These are phyloP conservation scores for Eupsilia transversa DNA, from an alignment of 2,888 invertebrate species.

Conservation along the genomic window DNA sequence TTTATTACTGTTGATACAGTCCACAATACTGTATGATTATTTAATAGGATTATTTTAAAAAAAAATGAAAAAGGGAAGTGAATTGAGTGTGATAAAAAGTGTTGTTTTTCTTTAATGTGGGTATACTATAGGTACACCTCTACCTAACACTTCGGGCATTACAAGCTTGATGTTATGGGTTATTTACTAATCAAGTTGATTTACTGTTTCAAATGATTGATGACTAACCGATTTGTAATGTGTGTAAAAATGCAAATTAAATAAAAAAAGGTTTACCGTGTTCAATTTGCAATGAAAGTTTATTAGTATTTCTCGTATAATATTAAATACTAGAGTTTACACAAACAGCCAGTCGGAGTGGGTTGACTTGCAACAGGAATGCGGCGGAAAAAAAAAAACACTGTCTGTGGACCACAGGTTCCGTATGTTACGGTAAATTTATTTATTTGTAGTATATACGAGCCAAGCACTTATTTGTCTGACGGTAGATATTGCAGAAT, in stretches of 20 bases:
- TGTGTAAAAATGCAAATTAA: not conserved
- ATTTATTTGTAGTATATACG: not conserved
- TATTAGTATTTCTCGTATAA: conserved; percentile 21
- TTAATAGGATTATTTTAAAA: too few relatives aligned
- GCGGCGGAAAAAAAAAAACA: conserved; percentile 10
- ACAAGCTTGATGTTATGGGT: not conserved
- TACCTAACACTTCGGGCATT: not conserved
- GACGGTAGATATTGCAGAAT: too few relatives aligned
- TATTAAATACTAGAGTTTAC: conserved; percentile 29
- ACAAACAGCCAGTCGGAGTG: conserved; percentile 40
- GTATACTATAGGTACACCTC: not conserved
- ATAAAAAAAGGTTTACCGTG: conserved; percentile 2
- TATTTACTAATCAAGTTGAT: not conserved
- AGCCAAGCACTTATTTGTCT: not conserved
- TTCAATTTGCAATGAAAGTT: conserved; percentile 26
- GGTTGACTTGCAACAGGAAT: conserved; percentile 33
- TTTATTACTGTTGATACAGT: not conserved
- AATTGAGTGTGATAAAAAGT: too few relatives aligned
- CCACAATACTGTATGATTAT: not conserved
- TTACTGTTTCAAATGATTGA: not conserved
- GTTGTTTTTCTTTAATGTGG: not conserved
- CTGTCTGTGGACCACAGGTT: conserved; percentile 5
- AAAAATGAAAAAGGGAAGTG: too few relatives aligned
- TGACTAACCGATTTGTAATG: not conserved
- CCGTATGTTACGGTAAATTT: conserved; percentile 15